Evolutionary conservation across 2,113 vertebrate genomes (phyloP).

Genomic region (Notarius lentiginosus): DNA sequence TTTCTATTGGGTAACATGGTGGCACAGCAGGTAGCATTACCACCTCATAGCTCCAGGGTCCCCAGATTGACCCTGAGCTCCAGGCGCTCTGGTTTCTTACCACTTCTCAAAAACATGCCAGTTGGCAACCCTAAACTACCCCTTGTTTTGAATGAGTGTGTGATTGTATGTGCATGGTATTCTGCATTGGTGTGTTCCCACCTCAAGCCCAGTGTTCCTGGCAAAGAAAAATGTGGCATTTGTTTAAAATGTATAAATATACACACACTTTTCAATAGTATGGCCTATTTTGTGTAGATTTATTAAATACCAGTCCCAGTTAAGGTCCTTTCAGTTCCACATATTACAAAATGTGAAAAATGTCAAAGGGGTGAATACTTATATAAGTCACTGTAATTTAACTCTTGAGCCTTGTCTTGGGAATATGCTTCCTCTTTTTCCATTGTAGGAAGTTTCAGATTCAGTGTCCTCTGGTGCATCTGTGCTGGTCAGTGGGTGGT

Average conservation of each 20-base stretch:
- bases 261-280: background rate
- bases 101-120: background rate
- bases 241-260: background rate
- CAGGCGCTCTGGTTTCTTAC: background rate
- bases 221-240: background rate
- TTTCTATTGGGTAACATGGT: background rate
- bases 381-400: background rate
- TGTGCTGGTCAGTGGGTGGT: constrained; percentile 49
- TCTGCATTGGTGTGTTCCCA: background rate
- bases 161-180: background rate
- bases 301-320: background rate
- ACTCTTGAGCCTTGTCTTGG: background rate
- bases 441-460: constrained; percentile 2
- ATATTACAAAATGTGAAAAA: background rate
- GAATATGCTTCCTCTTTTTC: background rate
- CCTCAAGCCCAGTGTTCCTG: background rate
- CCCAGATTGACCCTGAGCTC: background rate
- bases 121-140: background rate
- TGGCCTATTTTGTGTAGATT: background rate
- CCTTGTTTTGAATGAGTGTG: background rate
- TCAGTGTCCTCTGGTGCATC: constrained; percentile 48
- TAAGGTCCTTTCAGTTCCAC: background rate
- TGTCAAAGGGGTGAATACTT: background rate
- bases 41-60: background rate
- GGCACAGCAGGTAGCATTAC: background rate